Evolutionary conservation across 2,113 vertebrate genomes (phyloP).

Genomic region (Colius striatus): DNA sequence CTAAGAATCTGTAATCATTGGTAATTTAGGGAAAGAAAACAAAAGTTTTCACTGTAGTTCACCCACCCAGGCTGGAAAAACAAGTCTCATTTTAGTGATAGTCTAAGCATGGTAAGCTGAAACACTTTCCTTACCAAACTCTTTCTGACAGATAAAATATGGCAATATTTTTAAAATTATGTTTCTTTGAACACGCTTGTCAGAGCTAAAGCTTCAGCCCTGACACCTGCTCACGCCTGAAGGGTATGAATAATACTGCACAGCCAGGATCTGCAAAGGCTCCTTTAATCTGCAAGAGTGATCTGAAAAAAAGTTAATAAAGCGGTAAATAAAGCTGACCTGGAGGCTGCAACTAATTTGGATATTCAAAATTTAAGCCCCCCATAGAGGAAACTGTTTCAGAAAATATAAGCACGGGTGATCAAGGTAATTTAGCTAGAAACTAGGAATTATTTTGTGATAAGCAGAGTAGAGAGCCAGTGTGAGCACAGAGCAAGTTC

Average conservation of each 20-base stretch:
- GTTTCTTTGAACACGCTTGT: neutral
- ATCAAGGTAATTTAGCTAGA: neutral
- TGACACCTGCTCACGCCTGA: accelerated
- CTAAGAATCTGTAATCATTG: neutral
- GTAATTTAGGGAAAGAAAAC: neutral
- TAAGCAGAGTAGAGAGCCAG: neutral
- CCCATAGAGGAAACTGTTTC: neutral
- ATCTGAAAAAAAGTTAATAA: neutral
- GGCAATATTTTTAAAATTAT: neutral
- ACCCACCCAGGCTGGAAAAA: neutral
- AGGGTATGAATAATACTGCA: neutral
- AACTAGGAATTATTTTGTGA: neutral
- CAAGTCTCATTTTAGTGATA: neutral
- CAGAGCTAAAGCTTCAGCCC: neutral
- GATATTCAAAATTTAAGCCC: neutral
- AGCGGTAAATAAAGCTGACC: neutral
- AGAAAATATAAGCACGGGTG: neutral
- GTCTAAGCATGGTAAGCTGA: neutral
- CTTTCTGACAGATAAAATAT: neutral
- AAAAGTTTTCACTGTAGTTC: neutral
- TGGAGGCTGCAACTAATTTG: neutral
- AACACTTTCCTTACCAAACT: neutral
- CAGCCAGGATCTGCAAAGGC: neutral
- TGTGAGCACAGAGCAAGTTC: neutral
- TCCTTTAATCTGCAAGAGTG: neutral